Conservation (phyloP, 37 sponge, comb jelly and placozoan genomes). For the Ianthella basta region DNA sequence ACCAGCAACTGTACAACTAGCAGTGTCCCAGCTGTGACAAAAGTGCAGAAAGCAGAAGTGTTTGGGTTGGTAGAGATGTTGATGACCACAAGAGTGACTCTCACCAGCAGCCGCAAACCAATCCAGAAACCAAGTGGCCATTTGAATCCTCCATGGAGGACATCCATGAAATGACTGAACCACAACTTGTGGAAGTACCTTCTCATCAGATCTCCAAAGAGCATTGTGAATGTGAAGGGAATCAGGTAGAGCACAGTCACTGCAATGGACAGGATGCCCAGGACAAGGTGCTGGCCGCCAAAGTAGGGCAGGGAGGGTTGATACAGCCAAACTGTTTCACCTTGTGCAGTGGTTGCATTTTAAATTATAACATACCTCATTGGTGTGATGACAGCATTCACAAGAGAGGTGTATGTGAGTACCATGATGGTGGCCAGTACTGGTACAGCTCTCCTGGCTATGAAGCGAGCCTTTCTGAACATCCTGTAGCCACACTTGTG, state of each 20-base stretch:
- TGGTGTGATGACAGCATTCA: slow-evolving; percentile 1
- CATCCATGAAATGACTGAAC: slow-evolving; percentile 23
- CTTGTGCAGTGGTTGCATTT: not conserved
- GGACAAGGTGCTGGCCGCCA: not conserved
- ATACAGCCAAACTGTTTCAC: not conserved
- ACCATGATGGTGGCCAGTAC: slow-evolving; percentile 46
- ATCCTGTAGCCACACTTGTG: not conserved
- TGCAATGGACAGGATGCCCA: not conserved
- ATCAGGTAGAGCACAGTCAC: not conserved
- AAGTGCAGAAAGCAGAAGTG: no score
- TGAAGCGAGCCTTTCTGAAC: not conserved
- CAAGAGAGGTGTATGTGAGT: slow-evolving; percentile 29
- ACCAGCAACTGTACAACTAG: no score
- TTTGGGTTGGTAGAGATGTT: no score
- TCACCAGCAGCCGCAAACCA: slow-evolving; percentile 1
- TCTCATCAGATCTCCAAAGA: slow-evolving; percentile 8
- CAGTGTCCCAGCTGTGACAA: no score
- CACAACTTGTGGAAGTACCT: not conserved
- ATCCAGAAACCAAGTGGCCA: not conserved
- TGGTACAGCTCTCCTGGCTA: slow-evolving; percentile 26
- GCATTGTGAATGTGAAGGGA: slow-evolving; percentile 27
- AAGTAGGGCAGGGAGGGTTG: not conserved
- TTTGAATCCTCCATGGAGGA: not conserved
- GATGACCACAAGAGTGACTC: not conserved
- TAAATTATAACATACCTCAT: not conserved